Conservation (phyloP, 2,113 vertebrate species). For the Barnardius zonarius region DNA sequence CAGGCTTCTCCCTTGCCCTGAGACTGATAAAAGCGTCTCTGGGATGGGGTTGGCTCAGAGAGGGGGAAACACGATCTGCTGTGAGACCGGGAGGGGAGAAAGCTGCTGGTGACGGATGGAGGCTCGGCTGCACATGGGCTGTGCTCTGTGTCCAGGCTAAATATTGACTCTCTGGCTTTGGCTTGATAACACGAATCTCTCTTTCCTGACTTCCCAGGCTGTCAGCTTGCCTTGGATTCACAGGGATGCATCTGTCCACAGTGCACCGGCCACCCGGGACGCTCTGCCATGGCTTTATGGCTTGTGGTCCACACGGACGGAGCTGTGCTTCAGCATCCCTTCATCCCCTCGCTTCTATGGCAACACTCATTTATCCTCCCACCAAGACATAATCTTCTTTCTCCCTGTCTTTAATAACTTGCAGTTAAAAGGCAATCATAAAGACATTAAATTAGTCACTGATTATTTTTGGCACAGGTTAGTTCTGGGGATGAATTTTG, state of each 20-base stretch:
- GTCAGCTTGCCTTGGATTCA: neutral
- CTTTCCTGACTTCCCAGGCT: neutral
- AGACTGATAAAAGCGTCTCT: neutral
- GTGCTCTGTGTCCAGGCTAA: neutral
- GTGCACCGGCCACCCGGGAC: fast-evolving
- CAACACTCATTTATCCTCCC: neutral
- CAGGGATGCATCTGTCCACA: fast-evolving
- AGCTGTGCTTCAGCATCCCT: neutral
- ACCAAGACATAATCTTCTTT: neutral
- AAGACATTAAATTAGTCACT: neutral
- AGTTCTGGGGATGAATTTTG: neutral
- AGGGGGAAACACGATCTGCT: neutral
- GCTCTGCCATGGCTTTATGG: neutral
- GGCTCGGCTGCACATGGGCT: neutral
- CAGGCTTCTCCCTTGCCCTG: neutral
- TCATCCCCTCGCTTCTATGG: neutral
- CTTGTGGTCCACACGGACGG: neutral
- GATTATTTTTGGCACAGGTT: neutral
- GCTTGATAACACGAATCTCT: neutral
- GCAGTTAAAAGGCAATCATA: neutral
- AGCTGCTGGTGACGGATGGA: neutral
- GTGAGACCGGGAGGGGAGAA: neutral
- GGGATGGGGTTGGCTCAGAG: neutral
- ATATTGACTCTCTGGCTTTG: neutral
- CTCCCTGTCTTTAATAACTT: neutral